A percentile compares a stretch with the other conserved stretches of the same genome.
phyloP scores from a whole-genome alignment of 2,888 invertebrate species.

The Amblyjoppa proteus region DNA sequence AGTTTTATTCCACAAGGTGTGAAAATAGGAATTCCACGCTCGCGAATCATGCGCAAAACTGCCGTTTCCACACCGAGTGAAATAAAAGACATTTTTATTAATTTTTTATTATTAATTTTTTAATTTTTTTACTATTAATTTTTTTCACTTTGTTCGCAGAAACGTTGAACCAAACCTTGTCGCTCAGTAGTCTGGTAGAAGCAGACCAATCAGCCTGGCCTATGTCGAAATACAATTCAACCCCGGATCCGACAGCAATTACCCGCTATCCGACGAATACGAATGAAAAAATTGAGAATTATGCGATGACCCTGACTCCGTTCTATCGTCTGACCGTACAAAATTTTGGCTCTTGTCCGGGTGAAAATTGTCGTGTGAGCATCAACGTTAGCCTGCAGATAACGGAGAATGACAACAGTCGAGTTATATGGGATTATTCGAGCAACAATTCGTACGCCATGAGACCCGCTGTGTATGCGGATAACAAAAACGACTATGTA shows the following conservation, averaged over 20 bases:
- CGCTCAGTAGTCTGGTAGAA: constrained; percentile 84
- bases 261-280: constrained; percentile 52
- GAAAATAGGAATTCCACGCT: too few species aligned
- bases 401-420: constrained; percentile 86
- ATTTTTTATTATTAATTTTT: neutral
- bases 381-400: constrained; percentile 85
- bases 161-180: constrained; percentile 85
- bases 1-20: too few species aligned
- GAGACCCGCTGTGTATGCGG: constrained; percentile 89
- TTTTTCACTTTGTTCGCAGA: constrained; percentile 82
- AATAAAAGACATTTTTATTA: too few species aligned
- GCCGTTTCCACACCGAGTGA: too few species aligned
- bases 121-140: too few species aligned
- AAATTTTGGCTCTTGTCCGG: constrained; percentile 91
- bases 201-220: constrained; percentile 64
- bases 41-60: too few species aligned
- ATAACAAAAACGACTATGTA: constrained; percentile 85
- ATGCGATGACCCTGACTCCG: constrained; percentile 75
- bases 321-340: constrained; percentile 87
- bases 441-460: constrained; percentile 90
- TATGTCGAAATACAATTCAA: constrained; percentile 30
- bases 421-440: constrained; percentile 88
- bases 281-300: constrained; percentile 65
- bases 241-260: constrained; percentile 31
- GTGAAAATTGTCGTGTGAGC: constrained; percentile 88